phyloP scores from a whole-genome alignment of 2,113 vertebrate genomes.

The Oophaga pumilio region DNA sequence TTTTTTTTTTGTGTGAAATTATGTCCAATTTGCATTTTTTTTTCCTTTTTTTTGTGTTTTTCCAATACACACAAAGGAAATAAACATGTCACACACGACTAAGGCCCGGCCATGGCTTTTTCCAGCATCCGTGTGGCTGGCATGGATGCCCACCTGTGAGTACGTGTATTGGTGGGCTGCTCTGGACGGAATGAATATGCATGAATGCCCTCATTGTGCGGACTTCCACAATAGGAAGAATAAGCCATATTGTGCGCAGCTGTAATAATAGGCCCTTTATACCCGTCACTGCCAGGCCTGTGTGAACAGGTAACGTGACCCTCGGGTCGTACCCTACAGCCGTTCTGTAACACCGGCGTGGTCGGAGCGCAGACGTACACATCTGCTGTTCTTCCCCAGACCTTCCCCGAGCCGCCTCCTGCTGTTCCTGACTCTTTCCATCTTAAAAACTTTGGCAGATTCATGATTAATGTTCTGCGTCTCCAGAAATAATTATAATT shows the following conservation, averaged over 20 bases:
- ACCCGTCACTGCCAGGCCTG: neutral
- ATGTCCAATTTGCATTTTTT: too few species aligned
- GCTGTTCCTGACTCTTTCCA: constrained; percentile 46
- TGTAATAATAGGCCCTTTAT: neutral
- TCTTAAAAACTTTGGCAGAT: constrained; percentile 50
- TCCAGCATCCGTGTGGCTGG: neutral
- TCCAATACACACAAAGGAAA: too few species aligned
- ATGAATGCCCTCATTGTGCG: neutral
- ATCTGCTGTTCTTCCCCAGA: constrained; percentile 38
- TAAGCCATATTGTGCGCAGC: neutral
- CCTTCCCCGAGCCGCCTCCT: constrained; percentile 7
- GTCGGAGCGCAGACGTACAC: neutral
- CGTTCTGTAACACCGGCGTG: constrained; percentile 7
- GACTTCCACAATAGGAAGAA: neutral
- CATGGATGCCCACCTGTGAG: neutral
- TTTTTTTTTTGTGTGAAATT: too few species aligned
- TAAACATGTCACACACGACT: too few species aligned
- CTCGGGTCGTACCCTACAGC: neutral
- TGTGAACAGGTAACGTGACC: neutral
- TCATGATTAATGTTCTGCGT: constrained; percentile 54
- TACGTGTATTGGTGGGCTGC: neutral
- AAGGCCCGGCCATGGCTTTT: too few species aligned
- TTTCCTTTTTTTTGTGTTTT: too few species aligned
- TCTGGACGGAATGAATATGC: neutral
- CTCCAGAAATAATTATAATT: constrained; percentile 58